Evolutionary conservation across 1,140 invertebrate species (phyloP).

Genomic region (Agrypnia vestita): DNA sequence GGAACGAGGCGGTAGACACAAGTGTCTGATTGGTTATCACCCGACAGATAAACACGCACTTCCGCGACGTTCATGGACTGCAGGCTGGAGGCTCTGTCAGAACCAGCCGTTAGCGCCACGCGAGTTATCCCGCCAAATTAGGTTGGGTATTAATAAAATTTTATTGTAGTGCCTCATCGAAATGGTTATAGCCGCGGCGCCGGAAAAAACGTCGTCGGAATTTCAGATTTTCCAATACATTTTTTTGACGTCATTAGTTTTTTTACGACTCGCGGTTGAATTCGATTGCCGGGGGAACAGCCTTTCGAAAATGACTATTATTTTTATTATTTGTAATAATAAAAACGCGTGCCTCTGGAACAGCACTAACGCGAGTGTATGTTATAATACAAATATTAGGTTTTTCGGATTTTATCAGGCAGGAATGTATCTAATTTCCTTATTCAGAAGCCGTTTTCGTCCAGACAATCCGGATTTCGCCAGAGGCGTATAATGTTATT

Average conservation of each 20-base stretch:
- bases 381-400: too few relatives aligned
- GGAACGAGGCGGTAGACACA: too few relatives aligned
- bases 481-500: too few relatives aligned
- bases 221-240: conserved; percentile 5
- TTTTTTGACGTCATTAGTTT: conserved; percentile 16
- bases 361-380: background rate
- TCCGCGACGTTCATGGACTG: too few relatives aligned
- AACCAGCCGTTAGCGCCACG: background rate
- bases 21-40: too few relatives aligned
- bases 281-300: background rate
- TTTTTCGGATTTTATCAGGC: too few relatives aligned
- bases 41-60: too few relatives aligned
- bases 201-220: background rate
- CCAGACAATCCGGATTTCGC: too few relatives aligned
- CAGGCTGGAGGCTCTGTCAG: too few relatives aligned
- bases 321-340: conserved; percentile 22
- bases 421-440: too few relatives aligned
- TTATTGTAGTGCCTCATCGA: conserved; percentile 1
- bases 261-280: background rate
- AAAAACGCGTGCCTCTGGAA: background rate
- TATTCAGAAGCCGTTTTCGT: too few relatives aligned
- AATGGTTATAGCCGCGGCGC: background rate
- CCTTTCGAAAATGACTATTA: conserved; percentile 16
- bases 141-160: conserved; percentile 31
- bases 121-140: conserved; percentile 4